Conservation (phyloP, 2,797 vertebrate genomes). For the Ceryle rudis region DNA sequence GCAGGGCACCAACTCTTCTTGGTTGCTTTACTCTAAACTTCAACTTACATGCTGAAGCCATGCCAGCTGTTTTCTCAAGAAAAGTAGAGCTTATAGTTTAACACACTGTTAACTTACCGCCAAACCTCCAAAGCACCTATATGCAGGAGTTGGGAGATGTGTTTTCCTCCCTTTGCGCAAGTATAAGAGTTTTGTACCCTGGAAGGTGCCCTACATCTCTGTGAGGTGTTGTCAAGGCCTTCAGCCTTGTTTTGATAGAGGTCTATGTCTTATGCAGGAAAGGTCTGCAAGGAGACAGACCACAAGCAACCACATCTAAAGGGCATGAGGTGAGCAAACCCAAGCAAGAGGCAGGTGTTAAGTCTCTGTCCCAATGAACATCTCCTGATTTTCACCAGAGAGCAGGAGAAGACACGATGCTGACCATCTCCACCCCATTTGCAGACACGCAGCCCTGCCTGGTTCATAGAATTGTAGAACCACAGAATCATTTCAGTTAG, state of each 20-base stretch:
- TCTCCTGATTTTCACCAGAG: neutral
- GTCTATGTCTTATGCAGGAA: neutral
- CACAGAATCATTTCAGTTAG: neutral
- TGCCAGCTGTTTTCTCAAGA: neutral
- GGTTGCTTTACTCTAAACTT: neutral
- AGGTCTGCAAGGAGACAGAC: neutral
- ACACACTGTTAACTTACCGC: rapidly evolving
- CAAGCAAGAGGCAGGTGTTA: neutral
- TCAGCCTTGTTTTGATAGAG: neutral
- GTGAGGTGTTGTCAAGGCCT: neutral
- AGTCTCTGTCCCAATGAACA: neutral
- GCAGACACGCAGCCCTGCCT: neutral
- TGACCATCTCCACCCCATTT: neutral
- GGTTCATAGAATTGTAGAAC: neutral
- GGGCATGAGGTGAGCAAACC: rapidly evolving
- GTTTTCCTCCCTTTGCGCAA: neutral
- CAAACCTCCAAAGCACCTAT: rapidly evolving
- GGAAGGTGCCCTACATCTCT: neutral
- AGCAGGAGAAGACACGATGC: neutral
- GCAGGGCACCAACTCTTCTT: neutral
- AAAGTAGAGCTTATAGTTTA: neutral
- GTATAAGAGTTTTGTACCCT: neutral
- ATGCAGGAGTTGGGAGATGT: neutral
- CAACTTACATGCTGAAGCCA: neutral
- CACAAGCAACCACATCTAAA: neutral